Percentiles rank a stretch among this genome's conserved stretches.
Conservation (phyloP, 2,888 invertebrate species). For the Lathronympha strigana region DNA sequence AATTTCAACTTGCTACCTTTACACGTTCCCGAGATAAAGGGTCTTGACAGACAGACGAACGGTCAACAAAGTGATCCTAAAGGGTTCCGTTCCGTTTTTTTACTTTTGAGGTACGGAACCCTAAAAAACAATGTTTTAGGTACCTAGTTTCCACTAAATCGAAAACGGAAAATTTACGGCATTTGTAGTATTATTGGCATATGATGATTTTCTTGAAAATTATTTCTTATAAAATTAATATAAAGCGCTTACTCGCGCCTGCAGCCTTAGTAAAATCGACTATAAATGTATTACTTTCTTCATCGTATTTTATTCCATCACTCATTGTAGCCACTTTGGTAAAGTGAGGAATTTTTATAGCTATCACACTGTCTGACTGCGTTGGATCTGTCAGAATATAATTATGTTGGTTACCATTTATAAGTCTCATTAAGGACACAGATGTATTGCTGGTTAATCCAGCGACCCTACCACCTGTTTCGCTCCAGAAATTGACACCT, state of each 20-base stretch:
- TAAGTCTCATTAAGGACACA: conserved; percentile 6
- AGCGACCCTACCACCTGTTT: background rate
- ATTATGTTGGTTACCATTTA: background rate
- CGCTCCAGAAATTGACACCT: conserved; percentile 3
- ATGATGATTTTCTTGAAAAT: background rate
- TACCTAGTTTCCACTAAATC: no score
- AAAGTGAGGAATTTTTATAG: background rate
- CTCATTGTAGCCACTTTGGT: background rate
- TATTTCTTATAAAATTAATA: background rate
- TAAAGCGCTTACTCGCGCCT: conserved; percentile 1
- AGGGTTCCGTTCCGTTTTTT: no score
- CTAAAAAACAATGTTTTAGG: no score
- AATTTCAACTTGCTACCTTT: no score
- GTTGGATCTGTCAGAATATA: conserved; percentile 7
- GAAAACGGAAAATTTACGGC: no score
- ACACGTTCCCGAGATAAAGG: no score
- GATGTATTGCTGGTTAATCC: background rate
- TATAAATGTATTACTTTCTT: background rate
- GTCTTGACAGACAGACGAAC: no score
- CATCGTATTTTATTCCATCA: background rate
- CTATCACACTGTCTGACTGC: background rate
- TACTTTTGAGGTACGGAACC: no score
- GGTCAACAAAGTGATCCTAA: no score
- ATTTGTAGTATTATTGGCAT: no score
- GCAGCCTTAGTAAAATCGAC: background rate